Conservation (phyloP, 2,113 vertebrate genomes). For the Hippocampus barbouri region DNA sequence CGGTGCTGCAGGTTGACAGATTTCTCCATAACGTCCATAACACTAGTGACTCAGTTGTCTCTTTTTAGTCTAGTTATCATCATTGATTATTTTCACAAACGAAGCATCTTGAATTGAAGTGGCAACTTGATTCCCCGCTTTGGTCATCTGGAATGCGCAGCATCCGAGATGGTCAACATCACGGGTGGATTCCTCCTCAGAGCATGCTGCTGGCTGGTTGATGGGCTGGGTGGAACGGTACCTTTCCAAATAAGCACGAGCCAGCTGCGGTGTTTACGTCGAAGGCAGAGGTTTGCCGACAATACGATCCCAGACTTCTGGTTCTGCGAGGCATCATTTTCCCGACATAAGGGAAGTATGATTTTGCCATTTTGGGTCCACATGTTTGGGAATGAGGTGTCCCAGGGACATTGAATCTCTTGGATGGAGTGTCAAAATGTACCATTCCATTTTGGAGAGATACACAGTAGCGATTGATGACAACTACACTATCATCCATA, state of each 20-base stretch:
- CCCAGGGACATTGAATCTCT: background rate
- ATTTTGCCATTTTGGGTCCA: background rate
- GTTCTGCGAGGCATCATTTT: background rate
- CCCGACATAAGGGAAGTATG: background rate
- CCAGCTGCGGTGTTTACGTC: background rate
- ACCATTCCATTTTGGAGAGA: too few species aligned
- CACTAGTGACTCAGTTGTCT: too few species aligned
- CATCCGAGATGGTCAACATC: background rate
- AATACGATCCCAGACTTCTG: background rate
- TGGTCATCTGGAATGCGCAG: too few species aligned
- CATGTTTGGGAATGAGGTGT: background rate
- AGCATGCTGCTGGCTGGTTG: too few species aligned
- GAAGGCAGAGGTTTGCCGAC: background rate
- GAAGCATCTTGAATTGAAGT: background rate
- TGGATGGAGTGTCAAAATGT: too few species aligned
- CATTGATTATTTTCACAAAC: background rate
- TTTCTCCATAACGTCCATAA: too few species aligned
- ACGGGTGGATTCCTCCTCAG: background rate
- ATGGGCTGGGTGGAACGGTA: too few species aligned
- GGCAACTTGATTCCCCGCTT: too few species aligned
- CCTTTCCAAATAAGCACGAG: too few species aligned
- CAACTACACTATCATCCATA: too few species aligned
- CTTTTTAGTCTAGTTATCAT: too few species aligned
- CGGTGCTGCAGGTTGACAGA: background rate
- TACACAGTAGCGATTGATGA: too few species aligned